These are phyloP conservation scores for Marasmarcha lunaedactyla DNA, from an alignment of 2,888 invertebrate genomes.

Conservation along the genomic window DNA sequence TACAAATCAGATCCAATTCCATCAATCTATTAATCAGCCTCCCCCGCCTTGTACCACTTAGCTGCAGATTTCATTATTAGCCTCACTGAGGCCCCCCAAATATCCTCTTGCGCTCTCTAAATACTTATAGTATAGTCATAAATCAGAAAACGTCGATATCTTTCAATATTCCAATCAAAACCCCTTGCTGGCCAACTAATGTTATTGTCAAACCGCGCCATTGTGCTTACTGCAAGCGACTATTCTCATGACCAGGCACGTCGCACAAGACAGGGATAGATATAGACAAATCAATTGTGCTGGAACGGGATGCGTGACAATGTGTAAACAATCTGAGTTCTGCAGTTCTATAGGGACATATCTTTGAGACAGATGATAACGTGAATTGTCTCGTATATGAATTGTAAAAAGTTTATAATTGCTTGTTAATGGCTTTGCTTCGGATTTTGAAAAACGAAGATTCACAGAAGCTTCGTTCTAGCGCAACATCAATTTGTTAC, in stretches of 20 bases:
- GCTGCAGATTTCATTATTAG: too few relatives aligned
- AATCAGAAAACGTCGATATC: constrained; percentile 51
- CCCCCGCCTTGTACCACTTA: too few relatives aligned
- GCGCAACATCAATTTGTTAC: too few relatives aligned
- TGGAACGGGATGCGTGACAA: constrained; percentile 25
- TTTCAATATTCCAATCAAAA: constrained; percentile 64
- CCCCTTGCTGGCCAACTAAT: constrained; percentile 50
- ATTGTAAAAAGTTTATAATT: background rate
- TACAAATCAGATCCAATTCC: too few relatives aligned
- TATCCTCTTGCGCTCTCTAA: too few relatives aligned
- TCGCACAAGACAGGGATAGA: constrained; percentile 25
- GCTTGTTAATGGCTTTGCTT: background rate
- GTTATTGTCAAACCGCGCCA: constrained; percentile 61
- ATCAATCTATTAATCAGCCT: constrained; percentile 3
- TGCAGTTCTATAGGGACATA: constrained; percentile 19
- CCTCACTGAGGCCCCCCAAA: too few relatives aligned
- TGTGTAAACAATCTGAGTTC: constrained; percentile 38
- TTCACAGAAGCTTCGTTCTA: background rate
- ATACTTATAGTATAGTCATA: constrained; percentile 12
- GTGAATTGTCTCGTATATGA: too few relatives aligned
- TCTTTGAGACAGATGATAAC: too few relatives aligned
- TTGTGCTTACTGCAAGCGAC: constrained; percentile 42
- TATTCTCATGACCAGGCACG: constrained; percentile 57
- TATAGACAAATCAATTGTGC: constrained; percentile 16
- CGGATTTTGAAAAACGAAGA: background rate